Percentiles rank a stretch among this genome's conserved stretches.
Conservation (phyloP, 2,888 invertebrate genomes). For the Pandemis heparana region DNA sequence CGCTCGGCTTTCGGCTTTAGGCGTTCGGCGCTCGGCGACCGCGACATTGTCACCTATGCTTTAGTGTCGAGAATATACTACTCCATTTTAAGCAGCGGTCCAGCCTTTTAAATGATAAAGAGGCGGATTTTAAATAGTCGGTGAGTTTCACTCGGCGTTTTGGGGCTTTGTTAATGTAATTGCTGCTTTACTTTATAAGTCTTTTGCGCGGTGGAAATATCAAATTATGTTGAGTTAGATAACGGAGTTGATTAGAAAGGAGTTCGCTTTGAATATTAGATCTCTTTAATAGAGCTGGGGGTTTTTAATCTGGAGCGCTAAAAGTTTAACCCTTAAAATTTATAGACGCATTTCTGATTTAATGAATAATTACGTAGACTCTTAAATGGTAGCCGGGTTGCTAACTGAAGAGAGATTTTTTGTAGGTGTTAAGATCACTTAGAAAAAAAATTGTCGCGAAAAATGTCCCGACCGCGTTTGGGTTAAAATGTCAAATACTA, state of each 20-base stretch:
- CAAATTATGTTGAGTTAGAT: conserved; percentile 13
- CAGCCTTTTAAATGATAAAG: conserved; percentile 18
- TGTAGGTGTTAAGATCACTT: too few relatives aligned
- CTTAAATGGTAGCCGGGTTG: too few relatives aligned
- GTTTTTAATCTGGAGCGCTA: too few relatives aligned
- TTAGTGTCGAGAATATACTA: conserved; percentile 13
- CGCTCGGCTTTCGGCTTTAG: conserved; percentile 5
- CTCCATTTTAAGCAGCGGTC: neutral
- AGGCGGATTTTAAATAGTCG: conserved; percentile 16
- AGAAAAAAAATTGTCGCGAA: too few relatives aligned
- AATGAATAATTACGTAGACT: too few relatives aligned
- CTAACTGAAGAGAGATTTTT: too few relatives aligned
- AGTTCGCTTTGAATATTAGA: conserved; percentile 5
- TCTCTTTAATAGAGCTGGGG: neutral
- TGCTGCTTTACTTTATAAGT: conserved; percentile 27
- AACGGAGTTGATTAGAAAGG: conserved; percentile 3
- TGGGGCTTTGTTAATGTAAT: conserved; percentile 27
- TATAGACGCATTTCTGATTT: too few relatives aligned
- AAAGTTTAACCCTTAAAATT: too few relatives aligned
- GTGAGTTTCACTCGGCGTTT: conserved; percentile 20
- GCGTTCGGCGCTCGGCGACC: conserved; percentile 10
- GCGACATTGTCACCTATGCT: conserved; percentile 33
- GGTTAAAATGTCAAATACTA: too few relatives aligned
- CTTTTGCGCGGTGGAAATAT: conserved; percentile 7
- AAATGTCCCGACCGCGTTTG: too few relatives aligned